Evolutionary conservation across 2,113 vertebrate species (phyloP).

Genomic region (Trachemys scripta): DNA sequence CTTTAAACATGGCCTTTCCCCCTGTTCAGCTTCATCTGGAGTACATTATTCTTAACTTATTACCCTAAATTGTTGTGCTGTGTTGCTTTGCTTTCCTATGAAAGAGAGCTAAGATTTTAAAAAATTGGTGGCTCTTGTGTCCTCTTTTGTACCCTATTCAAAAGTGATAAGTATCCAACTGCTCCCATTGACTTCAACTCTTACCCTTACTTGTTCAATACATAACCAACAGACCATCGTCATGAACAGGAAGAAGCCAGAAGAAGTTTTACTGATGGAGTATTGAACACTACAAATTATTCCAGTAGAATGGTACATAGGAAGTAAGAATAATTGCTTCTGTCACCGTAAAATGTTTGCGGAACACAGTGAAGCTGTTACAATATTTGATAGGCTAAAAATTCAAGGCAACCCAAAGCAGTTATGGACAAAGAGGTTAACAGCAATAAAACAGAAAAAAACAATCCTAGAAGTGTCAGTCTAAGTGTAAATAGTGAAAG

Average conservation of each 20-base stretch:
- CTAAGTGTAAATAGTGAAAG: not conserved
- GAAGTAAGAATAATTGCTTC: not conserved
- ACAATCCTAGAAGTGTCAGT: not conserved
- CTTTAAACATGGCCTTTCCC: not conserved
- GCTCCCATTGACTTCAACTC: not conserved
- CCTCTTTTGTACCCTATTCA: not conserved
- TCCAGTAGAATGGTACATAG: not conserved
- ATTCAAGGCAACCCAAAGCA: not conserved
- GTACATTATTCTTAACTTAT: not conserved
- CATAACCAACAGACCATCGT: not conserved
- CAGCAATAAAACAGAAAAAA: not conserved
- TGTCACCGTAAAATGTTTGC: not conserved
- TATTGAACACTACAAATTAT: not conserved
- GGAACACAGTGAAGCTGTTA: not conserved
- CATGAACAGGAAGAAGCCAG: not conserved
- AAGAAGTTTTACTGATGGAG: not conserved
- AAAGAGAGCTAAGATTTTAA: not conserved
- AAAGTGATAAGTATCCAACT: not conserved
- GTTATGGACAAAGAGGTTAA: not conserved
- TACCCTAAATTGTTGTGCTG: not conserved
- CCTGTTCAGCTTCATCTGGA: not conserved
- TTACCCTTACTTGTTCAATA: not conserved
- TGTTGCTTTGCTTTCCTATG: not conserved
- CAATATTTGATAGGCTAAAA: not conserved
- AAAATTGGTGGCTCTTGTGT: not conserved